phyloP scores from a whole-genome alignment of 2,797 vertebrate species.

The Lacerta viridis region DNA sequence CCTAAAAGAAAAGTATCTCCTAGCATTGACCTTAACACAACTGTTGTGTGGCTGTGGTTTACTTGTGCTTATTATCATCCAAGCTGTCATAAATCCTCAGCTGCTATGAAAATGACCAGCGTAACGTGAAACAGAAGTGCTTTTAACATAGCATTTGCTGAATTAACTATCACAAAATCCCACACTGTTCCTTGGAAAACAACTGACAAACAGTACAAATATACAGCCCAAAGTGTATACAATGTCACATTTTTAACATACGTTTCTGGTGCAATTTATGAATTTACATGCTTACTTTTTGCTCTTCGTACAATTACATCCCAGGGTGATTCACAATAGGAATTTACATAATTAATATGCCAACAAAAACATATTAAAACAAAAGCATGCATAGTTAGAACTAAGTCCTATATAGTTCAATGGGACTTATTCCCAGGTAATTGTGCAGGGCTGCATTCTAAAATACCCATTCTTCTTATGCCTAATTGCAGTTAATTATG shows the following conservation, averaged over 20 bases:
- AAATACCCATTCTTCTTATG: background rate
- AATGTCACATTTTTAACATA: background rate
- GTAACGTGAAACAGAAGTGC: background rate
- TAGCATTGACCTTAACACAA: background rate
- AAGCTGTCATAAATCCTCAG: conserved; percentile 19
- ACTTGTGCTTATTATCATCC: background rate
- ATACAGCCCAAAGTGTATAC: background rate
- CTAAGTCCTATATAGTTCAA: background rate
- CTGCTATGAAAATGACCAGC: conserved; percentile 16
- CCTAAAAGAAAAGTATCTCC: background rate
- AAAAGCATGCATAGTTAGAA: background rate
- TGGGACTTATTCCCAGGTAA: background rate
- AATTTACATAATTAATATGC: too few species aligned
- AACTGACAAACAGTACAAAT: background rate
- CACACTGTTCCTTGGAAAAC: background rate
- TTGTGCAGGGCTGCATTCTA: background rate
- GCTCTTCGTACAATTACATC: too few species aligned
- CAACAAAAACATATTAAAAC: too few species aligned
- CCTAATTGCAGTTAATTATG: background rate
- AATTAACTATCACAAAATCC: background rate
- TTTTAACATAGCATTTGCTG: background rate
- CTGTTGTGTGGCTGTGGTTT: background rate
- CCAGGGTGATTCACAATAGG: too few species aligned
- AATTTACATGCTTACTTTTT: too few species aligned
- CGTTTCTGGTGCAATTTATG: background rate